Percentiles rank a stretch among this genome's conserved stretches.
Evolutionary conservation across 2,888 invertebrate species (phyloP).

Genomic region (Vannuccia rotundouncinata): DNA sequence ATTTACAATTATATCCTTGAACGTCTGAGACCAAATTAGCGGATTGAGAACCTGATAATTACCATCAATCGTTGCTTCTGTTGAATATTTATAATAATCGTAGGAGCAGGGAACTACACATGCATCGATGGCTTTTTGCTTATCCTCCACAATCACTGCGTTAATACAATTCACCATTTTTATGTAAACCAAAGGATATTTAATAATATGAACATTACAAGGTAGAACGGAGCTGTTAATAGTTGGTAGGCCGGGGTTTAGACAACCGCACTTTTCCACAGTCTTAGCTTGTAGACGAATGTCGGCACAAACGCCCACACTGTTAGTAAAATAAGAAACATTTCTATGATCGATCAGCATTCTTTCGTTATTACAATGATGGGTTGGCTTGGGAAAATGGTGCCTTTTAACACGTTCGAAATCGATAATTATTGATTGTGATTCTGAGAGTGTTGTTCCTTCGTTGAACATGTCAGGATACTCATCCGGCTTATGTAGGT

Average conservation of each 20-base stretch:
- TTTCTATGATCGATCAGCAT: background rate
- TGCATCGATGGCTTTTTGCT: background rate
- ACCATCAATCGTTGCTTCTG: background rate
- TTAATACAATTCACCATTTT: background rate
- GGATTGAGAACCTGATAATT: background rate
- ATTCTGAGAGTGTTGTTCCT: too few relatives aligned
- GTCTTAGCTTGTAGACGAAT: background rate
- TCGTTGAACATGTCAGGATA: too few relatives aligned
- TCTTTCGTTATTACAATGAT: background rate
- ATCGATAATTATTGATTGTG: background rate
- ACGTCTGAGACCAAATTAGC: background rate
- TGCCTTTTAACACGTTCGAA: background rate
- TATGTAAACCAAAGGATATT: background rate
- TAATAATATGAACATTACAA: background rate
- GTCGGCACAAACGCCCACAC: background rate
- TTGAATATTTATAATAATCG: background rate
- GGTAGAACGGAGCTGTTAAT: background rate
- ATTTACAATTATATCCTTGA: background rate
- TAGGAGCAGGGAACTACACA: background rate
- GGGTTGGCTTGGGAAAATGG: background rate
- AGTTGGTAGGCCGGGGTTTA: background rate
- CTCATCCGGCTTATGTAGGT: too few relatives aligned
- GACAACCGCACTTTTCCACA: background rate
- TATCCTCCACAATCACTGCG: background rate
- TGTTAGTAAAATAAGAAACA: background rate